Percentiles rank a stretch among this genome's conserved stretches.
phyloP scores from a whole-genome alignment of 2,797 vertebrate genomes.

The Pseudochirops cupreus region DNA sequence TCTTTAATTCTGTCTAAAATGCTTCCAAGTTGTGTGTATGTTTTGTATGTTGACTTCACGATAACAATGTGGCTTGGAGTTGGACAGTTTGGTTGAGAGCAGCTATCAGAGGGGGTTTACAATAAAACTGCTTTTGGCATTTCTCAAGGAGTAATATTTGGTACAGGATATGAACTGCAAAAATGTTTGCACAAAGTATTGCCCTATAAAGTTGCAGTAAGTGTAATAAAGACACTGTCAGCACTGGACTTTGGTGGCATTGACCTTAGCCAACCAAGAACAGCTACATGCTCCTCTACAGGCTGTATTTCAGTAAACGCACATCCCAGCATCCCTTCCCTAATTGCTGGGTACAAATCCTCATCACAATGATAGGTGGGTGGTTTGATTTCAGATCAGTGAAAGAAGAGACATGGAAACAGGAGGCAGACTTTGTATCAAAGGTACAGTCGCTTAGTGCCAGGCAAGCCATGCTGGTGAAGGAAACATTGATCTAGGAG shows the following conservation, averaged over 20 bases:
- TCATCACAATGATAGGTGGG: background rate
- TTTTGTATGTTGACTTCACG: background rate
- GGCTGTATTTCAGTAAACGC: background rate
- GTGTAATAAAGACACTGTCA: background rate
- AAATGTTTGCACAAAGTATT: background rate
- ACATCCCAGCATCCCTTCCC: background rate
- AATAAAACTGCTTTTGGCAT: background rate
- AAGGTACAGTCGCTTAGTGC: background rate
- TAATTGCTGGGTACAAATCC: background rate
- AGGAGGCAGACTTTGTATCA: background rate
- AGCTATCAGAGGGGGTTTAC: background rate
- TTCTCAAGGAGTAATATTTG: background rate
- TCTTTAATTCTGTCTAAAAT: background rate
- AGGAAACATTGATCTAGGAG: background rate
- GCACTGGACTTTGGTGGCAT: background rate
- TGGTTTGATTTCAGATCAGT: background rate
- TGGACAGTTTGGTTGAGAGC: background rate
- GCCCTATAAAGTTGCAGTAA: background rate
- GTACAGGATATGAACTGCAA: background rate
- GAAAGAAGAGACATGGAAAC: background rate
- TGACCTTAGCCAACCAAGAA: background rate
- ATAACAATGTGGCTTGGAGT: background rate
- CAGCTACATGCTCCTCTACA: background rate
- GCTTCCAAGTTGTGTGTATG: background rate
- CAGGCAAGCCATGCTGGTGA: background rate